A percentile compares a stretch with the other conserved stretches of the same genome.
These are phyloP conservation scores for Candidula unifasciata DNA, from an alignment of 2,888 invertebrate species.

Conservation along the genomic window DNA sequence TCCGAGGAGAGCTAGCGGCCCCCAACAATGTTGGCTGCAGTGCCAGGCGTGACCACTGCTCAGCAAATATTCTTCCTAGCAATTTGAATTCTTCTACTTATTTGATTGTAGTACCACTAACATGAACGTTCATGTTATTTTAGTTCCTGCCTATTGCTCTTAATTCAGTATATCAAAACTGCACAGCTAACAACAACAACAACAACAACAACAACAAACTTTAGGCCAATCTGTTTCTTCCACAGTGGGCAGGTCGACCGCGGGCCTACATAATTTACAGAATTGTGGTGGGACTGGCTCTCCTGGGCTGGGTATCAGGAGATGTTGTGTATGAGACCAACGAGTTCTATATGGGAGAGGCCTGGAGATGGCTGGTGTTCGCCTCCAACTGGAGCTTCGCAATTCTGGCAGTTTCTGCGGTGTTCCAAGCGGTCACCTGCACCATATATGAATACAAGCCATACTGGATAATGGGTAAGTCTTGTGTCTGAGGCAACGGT, in stretches of 20 bases:
- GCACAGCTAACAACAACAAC: no score
- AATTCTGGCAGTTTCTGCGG: slow-evolving; percentile 62
- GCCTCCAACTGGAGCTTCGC: slow-evolving; percentile 76
- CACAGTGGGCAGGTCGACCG: slow-evolving; percentile 59
- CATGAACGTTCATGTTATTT: no score
- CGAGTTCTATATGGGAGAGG: slow-evolving; percentile 65
- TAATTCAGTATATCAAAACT: no score
- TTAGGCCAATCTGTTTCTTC: not conserved
- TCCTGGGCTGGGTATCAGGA: slow-evolving; percentile 66
- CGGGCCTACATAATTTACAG: slow-evolving; percentile 68
- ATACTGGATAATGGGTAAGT: slow-evolving; percentile 58
- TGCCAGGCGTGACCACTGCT: no score
- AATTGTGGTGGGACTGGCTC: slow-evolving; percentile 58
- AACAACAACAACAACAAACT: no score
- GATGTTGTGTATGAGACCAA: slow-evolving; percentile 69
- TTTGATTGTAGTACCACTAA: no score
- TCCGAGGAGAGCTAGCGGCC: no score
- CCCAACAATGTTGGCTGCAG: no score
- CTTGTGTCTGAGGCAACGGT: not conserved
- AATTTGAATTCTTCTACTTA: no score
- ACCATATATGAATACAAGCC: slow-evolving; percentile 62
- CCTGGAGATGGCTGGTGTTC: slow-evolving; percentile 69
- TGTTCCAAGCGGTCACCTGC: slow-evolving; percentile 64
- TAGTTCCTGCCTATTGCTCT: no score
- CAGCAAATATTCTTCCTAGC: no score